phyloP scores from a whole-genome alignment of 2,888 invertebrate genomes.

The Pachydiplax longipennis region DNA sequence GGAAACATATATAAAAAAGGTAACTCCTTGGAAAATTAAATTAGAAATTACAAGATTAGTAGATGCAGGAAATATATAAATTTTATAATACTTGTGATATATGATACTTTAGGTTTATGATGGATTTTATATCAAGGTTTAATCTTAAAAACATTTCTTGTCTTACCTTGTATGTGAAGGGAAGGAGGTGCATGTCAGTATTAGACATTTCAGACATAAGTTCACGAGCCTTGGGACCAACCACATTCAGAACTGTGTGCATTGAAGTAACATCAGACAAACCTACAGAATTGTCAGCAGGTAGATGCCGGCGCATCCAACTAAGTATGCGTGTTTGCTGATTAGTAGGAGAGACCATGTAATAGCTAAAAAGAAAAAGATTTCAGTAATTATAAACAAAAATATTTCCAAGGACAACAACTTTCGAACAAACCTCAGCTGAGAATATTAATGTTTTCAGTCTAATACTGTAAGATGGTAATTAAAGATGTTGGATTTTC shows the following conservation, averaged over 20 bases:
- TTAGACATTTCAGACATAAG: constrained; percentile 71
- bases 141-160: neutral
- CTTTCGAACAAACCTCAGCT: no score
- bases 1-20: no score
- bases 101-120: no score
- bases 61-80: no score
- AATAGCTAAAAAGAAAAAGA: constrained; percentile 65
- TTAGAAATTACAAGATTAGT: no score
- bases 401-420: neutral
- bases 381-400: neutral
- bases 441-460: no score
- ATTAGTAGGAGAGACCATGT: constrained; percentile 80
- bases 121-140: no score
- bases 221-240: constrained; percentile 73
- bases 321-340: constrained; percentile 76
- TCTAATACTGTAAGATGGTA: no score
- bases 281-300: constrained; percentile 67
- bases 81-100: no score
- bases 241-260: constrained; percentile 75
- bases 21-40: no score
- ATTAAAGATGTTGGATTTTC: no score
- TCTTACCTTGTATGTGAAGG: constrained; percentile 70
- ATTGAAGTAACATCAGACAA: constrained; percentile 75
- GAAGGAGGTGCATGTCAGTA: constrained; percentile 67
- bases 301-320: constrained; percentile 73